Conservation (phyloP, 2,797 vertebrate genomes). For the Enteromius anoplus region DNA sequence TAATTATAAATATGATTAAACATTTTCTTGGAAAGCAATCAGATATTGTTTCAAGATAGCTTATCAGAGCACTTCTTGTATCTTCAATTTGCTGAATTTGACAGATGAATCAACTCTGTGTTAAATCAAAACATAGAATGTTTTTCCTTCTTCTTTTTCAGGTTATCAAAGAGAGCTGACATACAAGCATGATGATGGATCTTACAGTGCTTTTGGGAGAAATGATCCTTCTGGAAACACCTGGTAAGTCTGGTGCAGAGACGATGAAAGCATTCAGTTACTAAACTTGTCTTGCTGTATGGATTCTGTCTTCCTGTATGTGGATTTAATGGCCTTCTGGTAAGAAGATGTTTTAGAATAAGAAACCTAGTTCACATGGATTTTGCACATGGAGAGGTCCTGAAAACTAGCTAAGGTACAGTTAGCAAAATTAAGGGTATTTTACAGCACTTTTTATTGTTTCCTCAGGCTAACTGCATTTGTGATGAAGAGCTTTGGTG, state of each 20-base stretch:
- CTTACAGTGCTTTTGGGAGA: conserved; percentile 89
- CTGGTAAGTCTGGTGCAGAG: conserved; percentile 78
- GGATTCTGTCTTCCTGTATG: conserved; percentile 22
- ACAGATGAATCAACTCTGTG: too few species aligned
- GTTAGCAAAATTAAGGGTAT: not conserved
- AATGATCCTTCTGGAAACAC: conserved; percentile 75
- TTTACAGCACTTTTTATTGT: conserved; percentile 9
- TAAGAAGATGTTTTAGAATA: not conserved
- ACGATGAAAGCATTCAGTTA: conserved; percentile 31
- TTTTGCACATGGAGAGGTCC: not conserved
- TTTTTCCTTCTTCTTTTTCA: conserved; percentile 55
- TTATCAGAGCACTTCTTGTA: too few species aligned
- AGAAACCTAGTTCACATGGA: not conserved
- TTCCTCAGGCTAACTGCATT: conserved; percentile 84
- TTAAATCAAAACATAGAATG: too few species aligned
- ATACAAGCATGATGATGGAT: conserved; percentile 87
- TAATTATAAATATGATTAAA: too few species aligned
- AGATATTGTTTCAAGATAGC: too few species aligned
- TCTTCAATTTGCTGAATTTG: too few species aligned
- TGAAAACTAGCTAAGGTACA: not conserved
- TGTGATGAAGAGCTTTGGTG: conserved; percentile 86
- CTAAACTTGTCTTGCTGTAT: conserved; percentile 27
- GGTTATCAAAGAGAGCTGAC: conserved; percentile 87
- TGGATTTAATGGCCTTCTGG: not conserved
- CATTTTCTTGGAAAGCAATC: not conserved